These are phyloP conservation scores for Sinocyclocheilus anophthalmus DNA, from an alignment of 2,113 vertebrate species.

Conservation along the genomic window DNA sequence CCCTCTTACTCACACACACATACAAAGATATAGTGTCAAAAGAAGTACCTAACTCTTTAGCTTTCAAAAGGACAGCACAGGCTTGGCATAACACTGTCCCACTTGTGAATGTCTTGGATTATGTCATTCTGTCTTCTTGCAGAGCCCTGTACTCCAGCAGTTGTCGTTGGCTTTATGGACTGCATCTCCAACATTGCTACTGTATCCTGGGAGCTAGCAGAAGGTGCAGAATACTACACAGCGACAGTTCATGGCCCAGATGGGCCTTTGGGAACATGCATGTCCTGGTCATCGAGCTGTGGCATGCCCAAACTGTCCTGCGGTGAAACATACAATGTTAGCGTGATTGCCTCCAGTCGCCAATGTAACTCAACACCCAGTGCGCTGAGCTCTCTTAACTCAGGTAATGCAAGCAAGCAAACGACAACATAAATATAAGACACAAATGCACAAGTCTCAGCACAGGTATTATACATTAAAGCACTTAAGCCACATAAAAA, in stretches of 20 bases:
- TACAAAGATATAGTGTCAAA: neutral
- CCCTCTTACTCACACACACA: neutral
- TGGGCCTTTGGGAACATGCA: slow-evolving; percentile 63
- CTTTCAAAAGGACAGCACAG: neutral
- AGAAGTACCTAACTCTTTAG: neutral
- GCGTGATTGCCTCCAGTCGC: slow-evolving; percentile 65
- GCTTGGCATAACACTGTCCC: neutral
- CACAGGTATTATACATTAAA: neutral
- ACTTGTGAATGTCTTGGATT: neutral
- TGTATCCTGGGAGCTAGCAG: slow-evolving; percentile 67
- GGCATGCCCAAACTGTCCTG: slow-evolving; percentile 68
- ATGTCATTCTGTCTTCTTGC: neutral
- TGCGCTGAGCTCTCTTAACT: slow-evolving; percentile 53
- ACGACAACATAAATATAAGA: too few species aligned
- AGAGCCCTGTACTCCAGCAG: slow-evolving; percentile 71
- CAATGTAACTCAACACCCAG: slow-evolving; percentile 71
- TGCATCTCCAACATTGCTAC: slow-evolving; percentile 71
- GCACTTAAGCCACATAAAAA: neutral
- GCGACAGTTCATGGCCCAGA: slow-evolving; percentile 57
- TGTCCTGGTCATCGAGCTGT: slow-evolving; percentile 67
- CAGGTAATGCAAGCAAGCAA: slow-evolving; percentile 66
- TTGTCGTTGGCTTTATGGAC: slow-evolving; percentile 65
- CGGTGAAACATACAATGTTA: slow-evolving; percentile 69
- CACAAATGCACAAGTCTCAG: neutral
- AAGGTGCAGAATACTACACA: slow-evolving; percentile 65